Evolutionary conservation across 2,888 invertebrate species (phyloP), one percentile per base, ranked within the genome.

Genomic region (Pheosia tremula): DNA sequence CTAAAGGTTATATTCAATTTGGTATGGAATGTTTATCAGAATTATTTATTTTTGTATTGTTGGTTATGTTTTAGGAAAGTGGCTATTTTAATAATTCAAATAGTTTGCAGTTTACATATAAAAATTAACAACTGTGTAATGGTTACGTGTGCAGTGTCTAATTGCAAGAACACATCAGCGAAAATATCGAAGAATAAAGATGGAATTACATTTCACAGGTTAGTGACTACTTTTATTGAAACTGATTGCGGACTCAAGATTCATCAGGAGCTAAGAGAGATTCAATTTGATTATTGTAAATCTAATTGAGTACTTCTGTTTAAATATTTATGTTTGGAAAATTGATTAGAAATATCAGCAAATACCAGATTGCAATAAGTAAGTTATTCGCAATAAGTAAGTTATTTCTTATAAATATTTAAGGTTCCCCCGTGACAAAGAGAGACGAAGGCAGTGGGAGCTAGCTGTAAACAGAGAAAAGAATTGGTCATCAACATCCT

Each of bases 131-230:
- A 3, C 38, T 10, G 10, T 36, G 81, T 36, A 62, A 91, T 91
- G 91, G 91, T 91, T 37, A 83, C 81, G 54, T 91, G 91, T 81
- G 89, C 86, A 41, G 84, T 91, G n/a, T 61, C 74, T 0, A 82
- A 73, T 58, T 91, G 91, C 63, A 90, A 85, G 66, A 91, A 91
- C 58, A 80, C 82, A 4, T 91, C 91, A 0, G 85, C 81, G 0
- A 91, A 89, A 72, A 83, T 86, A 68, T 81, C 87, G n/a, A 91
- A 91, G 74, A 79, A 85, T 62, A 89, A 84, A 75, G 80, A 90
- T 77, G 91, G 91, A 13, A 89, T 91, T 61, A 86, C 90, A 24
- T 91, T 90, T 79, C 91, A 91, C 69, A 89, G 91, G 91, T 89
- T 70, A 61, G 45, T 47, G 43, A 43, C 43, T 43, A 6, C 6